phyloP scores from a whole-genome alignment of 2,113 vertebrate species.

The Dipodomys merriami region DNA sequence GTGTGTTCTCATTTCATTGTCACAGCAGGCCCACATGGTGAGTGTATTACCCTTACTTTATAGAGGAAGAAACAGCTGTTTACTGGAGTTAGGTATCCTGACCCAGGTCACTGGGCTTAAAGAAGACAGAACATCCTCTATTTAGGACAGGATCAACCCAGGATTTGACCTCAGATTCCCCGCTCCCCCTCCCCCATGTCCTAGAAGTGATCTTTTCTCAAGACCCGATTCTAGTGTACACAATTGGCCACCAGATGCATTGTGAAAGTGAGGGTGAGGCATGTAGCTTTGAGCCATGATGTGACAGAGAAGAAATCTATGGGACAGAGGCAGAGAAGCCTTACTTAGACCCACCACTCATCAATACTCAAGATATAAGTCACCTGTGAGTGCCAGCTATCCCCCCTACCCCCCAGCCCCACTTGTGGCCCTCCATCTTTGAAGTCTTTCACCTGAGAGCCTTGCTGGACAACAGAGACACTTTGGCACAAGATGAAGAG shows the following conservation, averaged over 20 bases:
- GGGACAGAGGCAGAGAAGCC: not conserved
- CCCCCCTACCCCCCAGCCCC: not conserved
- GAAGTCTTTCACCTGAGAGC: not conserved
- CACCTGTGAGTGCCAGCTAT: not conserved
- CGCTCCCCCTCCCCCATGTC: not conserved
- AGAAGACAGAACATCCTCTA: not conserved
- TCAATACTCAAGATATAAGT: not conserved
- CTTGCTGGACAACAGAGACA: not conserved
- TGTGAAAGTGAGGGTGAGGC: not conserved
- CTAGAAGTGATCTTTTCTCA: not conserved
- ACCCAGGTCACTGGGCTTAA: not conserved
- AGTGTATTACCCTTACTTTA: not conserved
- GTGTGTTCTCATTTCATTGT: not conserved
- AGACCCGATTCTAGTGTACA: not conserved
- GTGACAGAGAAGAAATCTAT: not conserved
- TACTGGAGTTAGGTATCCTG: not conserved
- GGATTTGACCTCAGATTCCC: not conserved
- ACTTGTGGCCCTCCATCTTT: not conserved
- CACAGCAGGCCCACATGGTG: not conserved
- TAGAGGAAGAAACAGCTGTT: not conserved
- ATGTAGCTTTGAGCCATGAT: not conserved
- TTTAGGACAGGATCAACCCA: too few relatives aligned
- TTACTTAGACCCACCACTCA: too few relatives aligned
- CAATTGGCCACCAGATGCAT: accelerated
- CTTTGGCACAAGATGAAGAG: not conserved